A percentile compares a stretch with the other conserved stretches of the same genome.
phyloP scores from a whole-genome alignment of 2,113 vertebrate species.

The Rhombomys opimus region DNA sequence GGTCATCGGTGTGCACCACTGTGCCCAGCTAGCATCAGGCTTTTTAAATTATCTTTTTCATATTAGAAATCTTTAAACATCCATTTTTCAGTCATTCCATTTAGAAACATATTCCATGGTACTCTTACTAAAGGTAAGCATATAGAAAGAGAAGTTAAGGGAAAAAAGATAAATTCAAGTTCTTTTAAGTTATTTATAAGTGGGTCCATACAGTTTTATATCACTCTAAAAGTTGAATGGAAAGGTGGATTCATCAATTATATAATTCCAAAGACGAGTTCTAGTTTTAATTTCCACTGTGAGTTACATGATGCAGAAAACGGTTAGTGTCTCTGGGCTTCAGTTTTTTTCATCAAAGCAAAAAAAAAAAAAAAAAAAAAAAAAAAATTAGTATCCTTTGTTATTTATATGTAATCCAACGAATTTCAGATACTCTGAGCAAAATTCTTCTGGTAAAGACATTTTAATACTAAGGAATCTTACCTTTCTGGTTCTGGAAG shows the following conservation, averaged over 20 bases:
- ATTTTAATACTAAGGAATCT: constrained; percentile 70
- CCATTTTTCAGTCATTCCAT: background rate
- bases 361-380: too few relatives aligned
- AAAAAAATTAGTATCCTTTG: too few relatives aligned
- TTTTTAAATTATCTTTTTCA: background rate
- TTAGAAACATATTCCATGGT: background rate
- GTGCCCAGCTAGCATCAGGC: background rate
- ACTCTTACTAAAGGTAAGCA: constrained; percentile 8
- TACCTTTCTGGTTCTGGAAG: constrained; percentile 87
- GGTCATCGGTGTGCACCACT: too few relatives aligned
- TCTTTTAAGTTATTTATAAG: constrained; percentile 37
- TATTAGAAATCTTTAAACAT: constrained; percentile 21
- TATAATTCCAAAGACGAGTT: background rate
- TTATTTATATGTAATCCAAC: constrained; percentile 34
- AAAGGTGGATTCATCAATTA: constrained; percentile 15
- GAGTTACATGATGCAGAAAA: constrained; percentile 6
- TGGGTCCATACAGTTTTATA: background rate
- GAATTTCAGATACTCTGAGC: constrained; percentile 27
- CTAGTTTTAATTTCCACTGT: background rate
- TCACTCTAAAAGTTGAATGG: background rate
- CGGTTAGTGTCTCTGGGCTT: background rate
- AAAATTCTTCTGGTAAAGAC: background rate
- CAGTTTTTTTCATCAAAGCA: constrained; percentile 22
- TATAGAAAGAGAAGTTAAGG: background rate
- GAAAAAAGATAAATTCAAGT: background rate